Evolutionary conservation across 1,140 invertebrate genomes (phyloP).

Genomic region (Bombus terrestris): DNA sequence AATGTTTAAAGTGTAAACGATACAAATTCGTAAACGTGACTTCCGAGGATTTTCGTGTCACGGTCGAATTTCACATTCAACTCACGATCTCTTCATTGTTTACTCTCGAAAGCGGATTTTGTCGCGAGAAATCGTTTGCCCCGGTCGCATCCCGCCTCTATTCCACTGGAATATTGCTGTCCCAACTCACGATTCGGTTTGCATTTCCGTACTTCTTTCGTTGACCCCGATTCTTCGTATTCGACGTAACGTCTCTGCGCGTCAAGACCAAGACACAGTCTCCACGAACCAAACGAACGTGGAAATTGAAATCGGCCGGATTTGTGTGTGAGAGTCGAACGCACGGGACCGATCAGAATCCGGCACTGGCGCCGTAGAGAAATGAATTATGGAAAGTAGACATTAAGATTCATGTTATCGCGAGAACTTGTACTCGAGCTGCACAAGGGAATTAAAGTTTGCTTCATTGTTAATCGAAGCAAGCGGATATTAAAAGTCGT

Average conservation of each 20-base stretch:
- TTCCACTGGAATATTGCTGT: not conserved
- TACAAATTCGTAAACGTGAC: no score
- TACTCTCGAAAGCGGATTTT: constrained; percentile 39
- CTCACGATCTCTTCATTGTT: constrained; percentile 46
- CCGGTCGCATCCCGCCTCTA: no score
- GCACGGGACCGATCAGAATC: not conserved
- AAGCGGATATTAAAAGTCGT: not conserved
- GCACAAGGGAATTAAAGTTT: not conserved
- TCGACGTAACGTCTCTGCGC: not conserved
- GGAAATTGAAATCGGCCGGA: constrained; percentile 37
- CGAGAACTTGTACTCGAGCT: not conserved
- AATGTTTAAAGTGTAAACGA: no score
- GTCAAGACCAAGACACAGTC: no score
- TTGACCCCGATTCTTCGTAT: not conserved
- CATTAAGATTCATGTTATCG: constrained; percentile 28
- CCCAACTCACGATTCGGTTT: constrained; percentile 29
- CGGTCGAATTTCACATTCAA: constrained; percentile 33
- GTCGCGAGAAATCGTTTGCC: constrained; percentile 14
- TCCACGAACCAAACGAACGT: not conserved
- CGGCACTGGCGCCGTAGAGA: not conserved
- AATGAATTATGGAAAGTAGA: constrained; percentile 38
- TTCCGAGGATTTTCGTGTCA: not conserved
- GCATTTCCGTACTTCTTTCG: not conserved
- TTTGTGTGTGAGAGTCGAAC: not conserved
- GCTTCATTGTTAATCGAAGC: not conserved